Base-by-base conservation (phyloP, 2,888 invertebrate species). In the Drosophila sordidula region DNA sequence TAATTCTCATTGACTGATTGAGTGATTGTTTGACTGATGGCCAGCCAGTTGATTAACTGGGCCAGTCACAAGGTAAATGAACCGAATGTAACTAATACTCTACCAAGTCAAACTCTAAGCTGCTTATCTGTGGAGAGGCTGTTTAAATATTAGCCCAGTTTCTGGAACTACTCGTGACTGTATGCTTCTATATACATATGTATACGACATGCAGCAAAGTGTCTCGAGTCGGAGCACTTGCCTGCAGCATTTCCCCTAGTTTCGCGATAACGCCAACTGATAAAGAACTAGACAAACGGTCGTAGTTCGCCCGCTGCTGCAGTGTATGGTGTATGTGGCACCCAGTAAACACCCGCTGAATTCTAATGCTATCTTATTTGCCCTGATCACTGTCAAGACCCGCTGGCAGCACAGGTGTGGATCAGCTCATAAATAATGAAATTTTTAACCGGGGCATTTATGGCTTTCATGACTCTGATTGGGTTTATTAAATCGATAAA, bases 401-500 rank as follows among this genome's bases (percentile, higher is more conserved):
- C n/a, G 11, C 42, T 46, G 50, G 25, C 29, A 38, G 9, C 39
- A 16, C 70, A 70, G 70, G 70, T 71, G 70, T 71, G 38, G 50
- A 26, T 12, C 46, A 34, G 34, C 47, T 46, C 55, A 65, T 82
- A 80, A 80, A 70, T 74, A 62, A 64, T 18, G 46, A 54, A 22
- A 18, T 11, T 6, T 41, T 18, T 41, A 16, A 4, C 34, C 4
- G 9, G 32, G 34, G n/a, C n/a, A 11, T 26, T 22, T 62, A 34
- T 12, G 11, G 34, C 34, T 4, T 34, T 12, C 12, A 29, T 29
- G 34, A 34, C 34, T 34, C 12, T 12, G 34, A 34, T 34, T 34
- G 34, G 34, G 56, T 54, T 76, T 83, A 80, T 86, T 82, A 68
- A 78, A 83, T 83, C 87, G 67, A 83, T 86, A 80, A 50, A 69